Conservation (phyloP, 1,140 invertebrate genomes). For the Chymomyza costata region DNA sequence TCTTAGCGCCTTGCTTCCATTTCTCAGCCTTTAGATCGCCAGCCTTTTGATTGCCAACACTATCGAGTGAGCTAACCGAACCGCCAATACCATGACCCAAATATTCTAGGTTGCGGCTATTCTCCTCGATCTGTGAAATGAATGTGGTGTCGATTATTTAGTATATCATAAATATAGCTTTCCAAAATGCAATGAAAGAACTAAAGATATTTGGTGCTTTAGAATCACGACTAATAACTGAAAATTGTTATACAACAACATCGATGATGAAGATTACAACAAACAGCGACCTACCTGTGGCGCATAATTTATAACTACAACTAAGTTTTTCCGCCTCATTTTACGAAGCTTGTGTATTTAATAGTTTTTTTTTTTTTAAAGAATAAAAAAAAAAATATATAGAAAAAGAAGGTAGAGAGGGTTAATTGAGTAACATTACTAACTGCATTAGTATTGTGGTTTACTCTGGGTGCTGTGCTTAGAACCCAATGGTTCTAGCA, state of each 20-base stretch:
- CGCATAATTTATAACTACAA: slow-evolving; percentile 75
- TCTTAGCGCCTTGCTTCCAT: slow-evolving; percentile 92
- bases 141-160: no score
- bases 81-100: slow-evolving; percentile 86
- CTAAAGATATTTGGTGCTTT: slow-evolving; percentile 28
- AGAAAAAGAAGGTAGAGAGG: slow-evolving; percentile 57
- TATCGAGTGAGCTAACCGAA: slow-evolving; percentile 88
- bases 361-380: slow-evolving; percentile 20
- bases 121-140: slow-evolving; percentile 92
- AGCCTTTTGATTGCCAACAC: slow-evolving; percentile 76
- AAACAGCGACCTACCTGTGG: slow-evolving; percentile 64
- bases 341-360: slow-evolving; percentile 72
- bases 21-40: slow-evolving; percentile 83
- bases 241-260: slow-evolving; percentile 21
- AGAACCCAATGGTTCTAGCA: no score
- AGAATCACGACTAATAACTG: slow-evolving; percentile 25
- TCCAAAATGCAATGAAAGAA: slow-evolving; percentile 20
- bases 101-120: slow-evolving; percentile 91
- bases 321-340: slow-evolving; percentile 75
- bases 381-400: slow-evolving; percentile 50
- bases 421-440: slow-evolving; percentile 46
- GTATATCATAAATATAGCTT: no score
- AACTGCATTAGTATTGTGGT: slow-evolving; percentile 37
- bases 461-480: slow-evolving; percentile 52
- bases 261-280: slow-evolving; percentile 25